phyloP scores from a whole-genome alignment of 1,140 invertebrate species.

The Diabrotica virgifera region DNA sequence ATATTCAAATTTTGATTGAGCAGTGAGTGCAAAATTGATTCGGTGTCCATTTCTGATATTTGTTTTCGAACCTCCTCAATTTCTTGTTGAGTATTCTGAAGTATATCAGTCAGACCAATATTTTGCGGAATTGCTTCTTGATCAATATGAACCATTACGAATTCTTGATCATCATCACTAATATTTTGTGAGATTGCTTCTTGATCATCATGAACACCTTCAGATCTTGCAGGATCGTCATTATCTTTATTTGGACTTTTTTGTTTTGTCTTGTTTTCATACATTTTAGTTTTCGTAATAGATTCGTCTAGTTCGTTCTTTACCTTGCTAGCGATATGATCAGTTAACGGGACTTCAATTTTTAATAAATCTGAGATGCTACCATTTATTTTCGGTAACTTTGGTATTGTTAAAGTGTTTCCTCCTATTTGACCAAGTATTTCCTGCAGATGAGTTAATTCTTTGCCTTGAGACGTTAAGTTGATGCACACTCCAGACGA shows the following conservation, averaged over 20 bases:
- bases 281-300: conserved; percentile 14
- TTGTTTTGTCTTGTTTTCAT: background rate
- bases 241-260: background rate
- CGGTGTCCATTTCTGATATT: conserved; percentile 9
- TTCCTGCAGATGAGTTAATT: conserved; percentile 56
- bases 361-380: conserved; percentile 7
- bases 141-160: no score
- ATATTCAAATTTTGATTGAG: background rate
- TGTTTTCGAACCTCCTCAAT: conserved; percentile 18
- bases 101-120: conserved; percentile 5
- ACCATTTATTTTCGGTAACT: conserved; percentile 46
- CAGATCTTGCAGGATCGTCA: background rate
- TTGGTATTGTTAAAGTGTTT: conserved; percentile 51
- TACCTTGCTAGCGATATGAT: conserved; percentile 7
- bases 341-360: background rate
- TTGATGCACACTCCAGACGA: conserved; percentile 71
- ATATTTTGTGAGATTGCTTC: no score
- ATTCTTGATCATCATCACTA: no score
- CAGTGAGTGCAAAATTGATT: conserved; percentile 12
- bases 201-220: background rate
- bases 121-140: background rate
- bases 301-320: background rate
- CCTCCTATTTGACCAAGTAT: conserved; percentile 55
- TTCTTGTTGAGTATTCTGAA: conserved; percentile 9
- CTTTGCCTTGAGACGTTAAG: conserved; percentile 59